Conservation (phyloP, 2,888 invertebrate genomes). For the Euplagia quadripunctaria region DNA sequence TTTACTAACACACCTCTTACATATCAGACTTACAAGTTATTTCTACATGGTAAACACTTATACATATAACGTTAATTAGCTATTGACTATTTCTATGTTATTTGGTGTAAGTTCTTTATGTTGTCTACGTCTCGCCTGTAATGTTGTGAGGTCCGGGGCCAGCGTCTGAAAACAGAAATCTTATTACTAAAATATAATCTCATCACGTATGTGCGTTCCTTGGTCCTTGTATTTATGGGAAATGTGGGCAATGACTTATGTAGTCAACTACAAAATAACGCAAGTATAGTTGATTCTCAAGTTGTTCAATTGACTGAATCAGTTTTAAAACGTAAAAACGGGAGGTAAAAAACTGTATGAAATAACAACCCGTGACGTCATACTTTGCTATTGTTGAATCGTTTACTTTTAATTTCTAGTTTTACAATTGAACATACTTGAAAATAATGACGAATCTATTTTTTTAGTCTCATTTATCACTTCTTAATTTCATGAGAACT, state of each 20-base stretch:
- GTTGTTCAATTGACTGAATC: no score
- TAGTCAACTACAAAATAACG: background rate
- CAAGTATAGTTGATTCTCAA: no score
- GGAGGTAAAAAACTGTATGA: background rate
- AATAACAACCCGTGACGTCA: background rate
- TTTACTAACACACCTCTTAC: slow-evolving; percentile 42
- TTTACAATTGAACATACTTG: no score
- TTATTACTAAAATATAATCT: background rate
- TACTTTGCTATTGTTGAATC: background rate
- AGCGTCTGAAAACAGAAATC: slow-evolving; percentile 67
- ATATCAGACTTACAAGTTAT: slow-evolving; percentile 63
- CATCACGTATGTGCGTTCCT: background rate
- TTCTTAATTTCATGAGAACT: no score
- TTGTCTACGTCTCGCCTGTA: slow-evolving; percentile 55
- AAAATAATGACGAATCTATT: no score
- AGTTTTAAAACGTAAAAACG: background rate
- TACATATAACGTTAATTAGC: slow-evolving; percentile 48
- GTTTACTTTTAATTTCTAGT: no score
- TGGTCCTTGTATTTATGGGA: no score
- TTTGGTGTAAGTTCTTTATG: slow-evolving; percentile 63
- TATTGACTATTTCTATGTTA: slow-evolving; percentile 59
- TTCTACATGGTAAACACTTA: slow-evolving; percentile 61
- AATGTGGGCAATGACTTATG: background rate
- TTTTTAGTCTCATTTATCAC: no score
- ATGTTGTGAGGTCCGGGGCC: slow-evolving; percentile 89